phyloP scores from a whole-genome alignment of 1,140 invertebrate species.

The Listronotus bonariensis region DNA sequence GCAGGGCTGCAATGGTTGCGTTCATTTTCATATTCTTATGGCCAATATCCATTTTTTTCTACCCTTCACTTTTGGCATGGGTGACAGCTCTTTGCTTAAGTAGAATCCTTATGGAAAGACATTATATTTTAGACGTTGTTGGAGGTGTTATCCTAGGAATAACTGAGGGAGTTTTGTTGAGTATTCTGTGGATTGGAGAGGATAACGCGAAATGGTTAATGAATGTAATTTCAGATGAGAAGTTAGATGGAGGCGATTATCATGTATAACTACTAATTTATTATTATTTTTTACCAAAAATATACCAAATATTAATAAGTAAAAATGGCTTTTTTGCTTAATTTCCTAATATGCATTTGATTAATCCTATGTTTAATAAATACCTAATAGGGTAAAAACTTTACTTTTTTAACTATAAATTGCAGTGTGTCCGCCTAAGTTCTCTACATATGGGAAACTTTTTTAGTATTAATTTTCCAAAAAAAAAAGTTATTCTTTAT shows the following conservation, averaged over 20 bases:
- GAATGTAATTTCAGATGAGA: constrained; percentile 62
- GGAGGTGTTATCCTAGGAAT: constrained; percentile 77
- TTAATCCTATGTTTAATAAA: too few species aligned
- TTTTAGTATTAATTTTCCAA: too few species aligned
- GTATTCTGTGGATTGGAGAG: constrained; percentile 69
- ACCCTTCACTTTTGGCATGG: constrained; percentile 74
- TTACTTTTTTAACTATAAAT: too few species aligned
- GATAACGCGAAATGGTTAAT: constrained; percentile 59
- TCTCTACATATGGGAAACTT: too few species aligned
- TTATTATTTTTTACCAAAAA: background rate
- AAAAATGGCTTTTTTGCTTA: too few species aligned
- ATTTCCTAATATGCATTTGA: too few species aligned
- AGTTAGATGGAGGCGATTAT: constrained; percentile 62
- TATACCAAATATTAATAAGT: too few species aligned
- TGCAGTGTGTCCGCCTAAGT: too few species aligned
- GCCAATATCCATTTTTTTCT: constrained; percentile 64
- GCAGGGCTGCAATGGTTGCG: constrained; percentile 78
- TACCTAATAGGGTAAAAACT: too few species aligned
- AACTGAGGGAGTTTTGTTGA: constrained; percentile 70
- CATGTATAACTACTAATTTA: constrained; percentile 54
- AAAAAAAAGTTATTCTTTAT: too few species aligned
- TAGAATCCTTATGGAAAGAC: constrained; percentile 78
- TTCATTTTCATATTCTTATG: constrained; percentile 71
- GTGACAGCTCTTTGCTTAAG: constrained; percentile 74
- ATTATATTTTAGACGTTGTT: constrained; percentile 85